Base-by-base conservation (phyloP, 2,888 invertebrate species). In the Megamerina dolium region DNA sequence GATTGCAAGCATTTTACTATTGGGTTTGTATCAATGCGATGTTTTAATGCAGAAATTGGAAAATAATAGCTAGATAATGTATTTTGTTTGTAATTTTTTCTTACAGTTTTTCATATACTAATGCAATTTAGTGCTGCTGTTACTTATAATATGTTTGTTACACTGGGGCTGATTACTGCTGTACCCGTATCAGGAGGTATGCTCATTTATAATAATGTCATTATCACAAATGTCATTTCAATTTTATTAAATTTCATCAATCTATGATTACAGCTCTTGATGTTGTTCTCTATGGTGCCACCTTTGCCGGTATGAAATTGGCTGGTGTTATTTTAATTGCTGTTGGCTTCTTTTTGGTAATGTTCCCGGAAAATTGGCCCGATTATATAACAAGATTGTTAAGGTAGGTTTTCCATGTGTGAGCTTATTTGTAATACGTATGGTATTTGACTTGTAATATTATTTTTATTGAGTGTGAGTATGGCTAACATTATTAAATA, bases 331-430 rank as follows among this genome's bases (percentile, higher is more conserved):
- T 93, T 54, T 75, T 94, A 41, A 92, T 94, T 58, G 81, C 85
- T 1, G 85, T 90, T 42, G 93, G 94, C 40, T 92, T 94, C 75
- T 85, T 91, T 70, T 78, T 94, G 41, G 93, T 94, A 49, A 87
- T 94, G 84, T 87, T 94, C 58, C 94, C 94, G 0, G 90, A 91
- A 71, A 92, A 94, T 75, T 94, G 94, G 94, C 92, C 93, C 1
- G 89, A 92, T 68, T 93, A 92, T 71, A 88, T 93, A 70, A 91
- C 90, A 63, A 79, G 89, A 56, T 76, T 92, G 48, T 76, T 93
- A 59, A 83, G 91, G 90, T 91, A 77, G 74, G 76, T 66, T 64
- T 55, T 46, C 37, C n/a, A n/a, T n/a, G n/a, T 12, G 13, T 21
- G 14, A 16, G 17, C 31, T 20, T 14, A 2, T 10, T 23, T 36